Base-by-base conservation (phyloP, 1,140 invertebrate genomes). In the Hirudo medicinalis region DNA sequence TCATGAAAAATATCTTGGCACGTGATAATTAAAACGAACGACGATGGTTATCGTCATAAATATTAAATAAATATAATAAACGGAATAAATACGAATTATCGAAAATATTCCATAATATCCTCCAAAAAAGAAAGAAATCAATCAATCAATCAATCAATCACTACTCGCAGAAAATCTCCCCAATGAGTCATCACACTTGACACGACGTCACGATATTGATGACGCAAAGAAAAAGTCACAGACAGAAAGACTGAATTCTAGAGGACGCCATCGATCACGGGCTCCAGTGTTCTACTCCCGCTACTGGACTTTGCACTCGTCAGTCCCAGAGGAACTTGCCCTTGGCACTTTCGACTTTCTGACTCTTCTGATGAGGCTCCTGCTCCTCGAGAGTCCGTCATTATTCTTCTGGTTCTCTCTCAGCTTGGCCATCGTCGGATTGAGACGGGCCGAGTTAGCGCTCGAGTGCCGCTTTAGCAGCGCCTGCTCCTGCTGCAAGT, bases 341-440 rank as follows among this genome's bases (percentile, higher is more conserved):
- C 69, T 70, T 19, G 49, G n/a, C 2, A 70, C 69, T 43, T 70
- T 70, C 0, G 69, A 27, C 69, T 70, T 70, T n/a, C 53, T 70
- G 20, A 54, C 36, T 17, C 69, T 53, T 27, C 69, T 36, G n/a
- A 70, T 70, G 17, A 70, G 53, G 54, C 69, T 70, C 13, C 69
- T 43, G n/a, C 69, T 70, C 13, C 69, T 36, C 6, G 69, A 70
- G 3, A 70, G 43, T 22, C 22, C 22, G 5, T 25, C 69, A 13
- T 8, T 49, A 13, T 43, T 49, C 22, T 70, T 22, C 13, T 70
- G 32, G 19, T 70, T 70, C 69, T 70, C 69, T 36, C 69, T 36
- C 43, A 70, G 53, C 13, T 49, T 40, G 13, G 43, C 32, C 69
- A 54, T 54, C 29, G 40, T 36, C 11, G 69, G 69, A 53, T 54